phyloP scores from a whole-genome alignment of 2,888 invertebrate species.

The Cheilosia vernalis region DNA sequence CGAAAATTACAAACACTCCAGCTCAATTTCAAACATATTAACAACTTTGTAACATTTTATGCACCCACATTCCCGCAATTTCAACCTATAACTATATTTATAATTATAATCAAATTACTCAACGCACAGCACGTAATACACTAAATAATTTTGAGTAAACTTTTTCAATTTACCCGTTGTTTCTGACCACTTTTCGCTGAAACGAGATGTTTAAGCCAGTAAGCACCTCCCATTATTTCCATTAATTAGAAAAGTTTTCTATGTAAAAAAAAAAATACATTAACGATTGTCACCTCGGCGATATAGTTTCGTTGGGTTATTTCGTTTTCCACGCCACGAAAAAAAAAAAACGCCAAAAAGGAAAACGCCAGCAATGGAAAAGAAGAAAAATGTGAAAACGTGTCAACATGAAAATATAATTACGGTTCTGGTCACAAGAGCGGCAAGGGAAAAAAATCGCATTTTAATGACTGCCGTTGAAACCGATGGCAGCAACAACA shows the following conservation, averaged over 20 bases:
- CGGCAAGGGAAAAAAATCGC: constrained; percentile 26
- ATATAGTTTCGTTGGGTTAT: constrained; percentile 47
- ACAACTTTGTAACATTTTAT: background rate
- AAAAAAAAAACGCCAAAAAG: background rate
- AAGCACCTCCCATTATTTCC: constrained; percentile 37
- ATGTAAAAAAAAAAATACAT: constrained; percentile 46
- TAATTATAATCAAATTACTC: constrained; percentile 58
- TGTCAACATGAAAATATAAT: constrained; percentile 77
- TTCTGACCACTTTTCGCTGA: constrained; percentile 17
- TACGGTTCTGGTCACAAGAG: constrained; percentile 57
- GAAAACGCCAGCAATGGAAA: constrained; percentile 25
- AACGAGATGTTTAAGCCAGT: constrained; percentile 13
- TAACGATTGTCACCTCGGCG: constrained; percentile 45
- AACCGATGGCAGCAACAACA: constrained; percentile 49
- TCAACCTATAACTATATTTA: background rate
- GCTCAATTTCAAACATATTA: background rate
- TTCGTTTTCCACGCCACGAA: constrained; percentile 15
- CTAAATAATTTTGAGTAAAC: constrained; percentile 26
- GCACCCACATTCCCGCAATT: background rate
- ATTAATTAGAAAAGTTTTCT: constrained; percentile 61
- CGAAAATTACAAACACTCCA: no score
- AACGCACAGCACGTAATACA: constrained; percentile 11
- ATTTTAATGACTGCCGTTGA: constrained; percentile 60
- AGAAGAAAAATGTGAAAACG: constrained; percentile 76
- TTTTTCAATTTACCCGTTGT: constrained; percentile 50